A percentile compares a stretch with the other conserved stretches of the same genome.
Conservation (phyloP, 1,140 invertebrate genomes). For the Archegozetes longisetosus region DNA sequence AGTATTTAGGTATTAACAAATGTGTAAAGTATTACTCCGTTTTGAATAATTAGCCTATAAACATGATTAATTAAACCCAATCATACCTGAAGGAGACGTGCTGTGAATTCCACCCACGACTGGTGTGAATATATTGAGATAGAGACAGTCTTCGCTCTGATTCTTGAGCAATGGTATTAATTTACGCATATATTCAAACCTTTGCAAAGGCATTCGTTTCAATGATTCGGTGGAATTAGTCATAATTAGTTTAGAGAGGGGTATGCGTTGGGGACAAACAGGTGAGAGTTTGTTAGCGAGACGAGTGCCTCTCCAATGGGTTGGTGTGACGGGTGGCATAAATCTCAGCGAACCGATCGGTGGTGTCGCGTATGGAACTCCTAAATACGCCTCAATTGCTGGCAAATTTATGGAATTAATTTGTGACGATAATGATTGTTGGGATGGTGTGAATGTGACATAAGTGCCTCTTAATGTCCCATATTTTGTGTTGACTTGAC, state of each 20-base stretch:
- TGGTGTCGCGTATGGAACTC: conserved; percentile 63
- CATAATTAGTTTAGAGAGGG: conserved; percentile 27
- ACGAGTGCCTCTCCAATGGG: conserved; percentile 76
- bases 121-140: conserved; percentile 83
- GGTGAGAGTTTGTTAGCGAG: conserved; percentile 56
- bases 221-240: conserved; percentile 39
- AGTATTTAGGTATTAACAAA: too few relatives aligned
- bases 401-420: conserved; percentile 46
- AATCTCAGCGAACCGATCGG: conserved; percentile 53
- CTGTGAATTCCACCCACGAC: conserved; percentile 43
- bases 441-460: conserved; percentile 6
- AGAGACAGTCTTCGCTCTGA: conserved; percentile 82
- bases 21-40: too few relatives aligned
- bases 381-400: conserved; percentile 39
- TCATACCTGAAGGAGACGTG: too few relatives aligned
- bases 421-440: not conserved
- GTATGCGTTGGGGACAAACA: conserved; percentile 57
- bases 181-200: conserved; percentile 58
- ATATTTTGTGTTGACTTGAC: conserved; percentile 71
- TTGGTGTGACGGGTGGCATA: conserved; percentile 40
- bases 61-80: too few relatives aligned
- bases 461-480: conserved; percentile 56
- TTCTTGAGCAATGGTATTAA: conserved; percentile 52
- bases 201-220: conserved; percentile 47
- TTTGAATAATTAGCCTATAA: too few relatives aligned